Conservation (phyloP, 2,888 invertebrate species). For the Stenichneumon culpator region DNA sequence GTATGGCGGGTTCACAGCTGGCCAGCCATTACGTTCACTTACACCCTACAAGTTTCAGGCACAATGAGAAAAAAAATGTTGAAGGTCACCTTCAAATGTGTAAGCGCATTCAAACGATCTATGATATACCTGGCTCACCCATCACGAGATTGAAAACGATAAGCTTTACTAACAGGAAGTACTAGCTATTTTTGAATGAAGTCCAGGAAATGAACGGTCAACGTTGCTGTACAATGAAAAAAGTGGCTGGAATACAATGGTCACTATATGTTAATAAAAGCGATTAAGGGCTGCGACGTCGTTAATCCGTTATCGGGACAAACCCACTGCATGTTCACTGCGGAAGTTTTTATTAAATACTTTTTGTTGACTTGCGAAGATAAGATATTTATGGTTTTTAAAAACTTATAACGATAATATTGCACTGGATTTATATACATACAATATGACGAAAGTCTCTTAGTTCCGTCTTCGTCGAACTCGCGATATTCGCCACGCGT, state of each 20-base stretch:
- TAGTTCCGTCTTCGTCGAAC: constrained; percentile 95
- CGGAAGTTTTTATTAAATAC: not conserved
- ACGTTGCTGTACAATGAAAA: no score
- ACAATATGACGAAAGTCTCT: constrained; percentile 43
- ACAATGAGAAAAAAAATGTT: not conserved
- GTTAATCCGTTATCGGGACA: no score
- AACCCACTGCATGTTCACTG: not conserved
- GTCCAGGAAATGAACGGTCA: no score
- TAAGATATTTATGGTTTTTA: not conserved
- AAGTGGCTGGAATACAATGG: no score
- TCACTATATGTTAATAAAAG: no score
- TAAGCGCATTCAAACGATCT: not conserved
- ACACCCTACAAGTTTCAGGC: not conserved
- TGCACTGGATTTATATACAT: constrained; percentile 9
- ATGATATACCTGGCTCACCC: not conserved
- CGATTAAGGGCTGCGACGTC: no score
- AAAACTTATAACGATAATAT: constrained; percentile 4
- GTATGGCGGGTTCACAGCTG: not conserved
- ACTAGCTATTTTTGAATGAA: no score
- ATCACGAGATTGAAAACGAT: no score
- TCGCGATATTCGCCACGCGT: constrained; percentile 99
- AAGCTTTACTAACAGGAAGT: no score
- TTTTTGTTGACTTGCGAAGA: not conserved
- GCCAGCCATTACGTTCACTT: not conserved
- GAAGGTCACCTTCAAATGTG: not conserved